These are phyloP conservation scores for Anguilla rostrata DNA, from an alignment of 2,113 vertebrate genomes.

Conservation along the genomic window DNA sequence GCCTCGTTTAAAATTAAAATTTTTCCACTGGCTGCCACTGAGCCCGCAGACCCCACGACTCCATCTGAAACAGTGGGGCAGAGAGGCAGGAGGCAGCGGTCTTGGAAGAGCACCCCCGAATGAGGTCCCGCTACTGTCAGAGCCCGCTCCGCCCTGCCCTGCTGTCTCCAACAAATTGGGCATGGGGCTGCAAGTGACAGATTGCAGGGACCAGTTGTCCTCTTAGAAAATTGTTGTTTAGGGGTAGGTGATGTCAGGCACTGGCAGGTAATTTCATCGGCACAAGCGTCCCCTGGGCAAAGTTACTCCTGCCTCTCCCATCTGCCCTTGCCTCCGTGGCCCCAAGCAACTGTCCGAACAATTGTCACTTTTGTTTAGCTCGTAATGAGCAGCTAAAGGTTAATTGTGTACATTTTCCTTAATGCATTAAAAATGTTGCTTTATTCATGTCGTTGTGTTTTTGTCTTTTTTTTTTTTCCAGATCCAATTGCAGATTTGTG, in stretches of 20 bases:
- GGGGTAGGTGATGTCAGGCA: conserved; percentile 34
- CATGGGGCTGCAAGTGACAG: conserved; percentile 19
- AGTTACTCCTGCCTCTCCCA: not conserved
- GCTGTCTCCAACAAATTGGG: conserved; percentile 15
- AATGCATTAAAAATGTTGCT: not conserved
- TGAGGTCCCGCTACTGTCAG: conserved; percentile 46
- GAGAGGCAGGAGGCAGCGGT: conserved; percentile 37
- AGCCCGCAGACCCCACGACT: conserved; percentile 14
- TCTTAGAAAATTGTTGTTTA: conserved; percentile 28
- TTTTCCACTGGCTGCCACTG: not conserved
- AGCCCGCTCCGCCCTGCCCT: conserved; percentile 18
- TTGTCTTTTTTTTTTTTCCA: not conserved
- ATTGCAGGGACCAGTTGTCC: conserved; percentile 34
- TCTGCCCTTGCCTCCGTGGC: not conserved
- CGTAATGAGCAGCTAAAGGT: not conserved
- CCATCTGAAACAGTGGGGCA: not conserved
- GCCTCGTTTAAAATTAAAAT: not conserved
- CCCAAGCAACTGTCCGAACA: conserved; percentile 14
- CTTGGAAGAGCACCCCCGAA: conserved; percentile 55
- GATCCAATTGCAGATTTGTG: not conserved
- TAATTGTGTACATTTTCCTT: conserved; percentile 7
- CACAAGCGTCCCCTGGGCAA: conserved; percentile 16
- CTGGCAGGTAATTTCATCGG: conserved; percentile 34
- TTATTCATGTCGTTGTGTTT: not conserved
- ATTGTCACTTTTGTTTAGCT: not conserved